Percentiles rank a stretch among this genome's conserved stretches.
Evolutionary conservation across 2,797 vertebrate genomes (phyloP).

Genomic region (Sebastes nivosus): DNA sequence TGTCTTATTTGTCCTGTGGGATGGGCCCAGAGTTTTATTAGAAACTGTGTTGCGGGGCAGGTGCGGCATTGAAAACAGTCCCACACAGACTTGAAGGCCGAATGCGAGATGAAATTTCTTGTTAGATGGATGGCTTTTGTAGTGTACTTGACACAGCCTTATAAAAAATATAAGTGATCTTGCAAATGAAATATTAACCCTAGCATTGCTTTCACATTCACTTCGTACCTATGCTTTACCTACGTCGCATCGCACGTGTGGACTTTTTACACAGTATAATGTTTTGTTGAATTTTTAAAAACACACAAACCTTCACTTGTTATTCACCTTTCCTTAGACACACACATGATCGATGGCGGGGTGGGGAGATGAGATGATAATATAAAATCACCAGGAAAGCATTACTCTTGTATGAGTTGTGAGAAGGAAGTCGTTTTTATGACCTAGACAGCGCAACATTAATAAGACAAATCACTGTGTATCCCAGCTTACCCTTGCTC

Average conservation of each 20-base stretch:
- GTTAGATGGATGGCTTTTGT: constrained; percentile 64
- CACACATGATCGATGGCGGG: constrained; percentile 37
- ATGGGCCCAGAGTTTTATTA: constrained; percentile 52
- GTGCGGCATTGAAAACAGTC: constrained; percentile 28
- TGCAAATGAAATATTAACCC: constrained; percentile 62
- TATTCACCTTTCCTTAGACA: constrained; percentile 42
- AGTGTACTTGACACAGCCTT: constrained; percentile 41
- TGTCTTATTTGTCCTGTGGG: constrained; percentile 45
- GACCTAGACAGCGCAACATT: constrained; percentile 34
- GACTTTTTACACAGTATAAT: constrained; percentile 9
- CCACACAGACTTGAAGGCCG: constrained; percentile 42
- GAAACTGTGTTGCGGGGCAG: constrained; percentile 41
- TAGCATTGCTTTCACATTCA: constrained; percentile 14
- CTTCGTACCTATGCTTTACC: not conserved
- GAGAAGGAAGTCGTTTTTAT: constrained; percentile 22
- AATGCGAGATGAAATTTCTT: constrained; percentile 60
- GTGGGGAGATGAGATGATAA: constrained; percentile 34
- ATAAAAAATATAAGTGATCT: constrained; percentile 60
- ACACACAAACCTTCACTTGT: constrained; percentile 33
- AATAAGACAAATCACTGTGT: constrained; percentile 52
- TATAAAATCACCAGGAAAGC: constrained; percentile 34
- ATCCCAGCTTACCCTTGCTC: constrained; percentile 42
- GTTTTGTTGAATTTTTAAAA: constrained; percentile 58
- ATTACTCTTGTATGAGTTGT: constrained; percentile 47
- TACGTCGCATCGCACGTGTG: constrained; percentile 6